phyloP scores from a whole-genome alignment of 2,888 invertebrate genomes.

The Galeopsomyia nigrocyanea region DNA sequence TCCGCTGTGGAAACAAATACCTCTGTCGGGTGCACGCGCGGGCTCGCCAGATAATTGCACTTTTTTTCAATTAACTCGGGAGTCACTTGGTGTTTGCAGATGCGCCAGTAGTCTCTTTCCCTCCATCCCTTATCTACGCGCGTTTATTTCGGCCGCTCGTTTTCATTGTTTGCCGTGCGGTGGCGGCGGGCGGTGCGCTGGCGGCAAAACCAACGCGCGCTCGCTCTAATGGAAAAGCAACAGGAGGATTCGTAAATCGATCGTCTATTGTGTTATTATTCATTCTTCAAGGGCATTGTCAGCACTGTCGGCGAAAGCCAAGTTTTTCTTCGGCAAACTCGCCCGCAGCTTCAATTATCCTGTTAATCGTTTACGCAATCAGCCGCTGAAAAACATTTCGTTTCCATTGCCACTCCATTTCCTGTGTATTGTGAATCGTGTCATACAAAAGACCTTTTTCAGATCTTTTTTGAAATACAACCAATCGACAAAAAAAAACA shows the following conservation, averaged over 20 bases:
- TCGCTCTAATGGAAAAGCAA: constrained; percentile 27
- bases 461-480: no score
- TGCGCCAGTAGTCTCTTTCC: background rate
- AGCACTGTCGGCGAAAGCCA: no score
- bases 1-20: constrained; percentile 41
- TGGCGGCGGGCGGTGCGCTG: background rate
- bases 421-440: no score
- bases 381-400: no score
- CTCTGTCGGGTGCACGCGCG: constrained; percentile 4
- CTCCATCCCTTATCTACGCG: constrained; percentile 23
- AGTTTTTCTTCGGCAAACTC: constrained; percentile 1
- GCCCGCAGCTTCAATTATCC: background rate
- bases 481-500: no score
- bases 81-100: constrained; percentile 27
- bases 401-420: no score
- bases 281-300: background rate
- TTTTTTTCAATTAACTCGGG: constrained; percentile 46
- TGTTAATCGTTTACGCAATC: no score
- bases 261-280: background rate
- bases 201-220: no score
- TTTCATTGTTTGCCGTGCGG: constrained; percentile 8
- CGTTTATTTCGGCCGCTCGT: constrained; percentile 21
- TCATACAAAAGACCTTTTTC: no score
- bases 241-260: constrained; percentile 17
- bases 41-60: constrained; percentile 37